Evolutionary conservation across 53 echinoderm and acorn worm genomes (phyloP).

Genomic region (Henricia sp.): DNA sequence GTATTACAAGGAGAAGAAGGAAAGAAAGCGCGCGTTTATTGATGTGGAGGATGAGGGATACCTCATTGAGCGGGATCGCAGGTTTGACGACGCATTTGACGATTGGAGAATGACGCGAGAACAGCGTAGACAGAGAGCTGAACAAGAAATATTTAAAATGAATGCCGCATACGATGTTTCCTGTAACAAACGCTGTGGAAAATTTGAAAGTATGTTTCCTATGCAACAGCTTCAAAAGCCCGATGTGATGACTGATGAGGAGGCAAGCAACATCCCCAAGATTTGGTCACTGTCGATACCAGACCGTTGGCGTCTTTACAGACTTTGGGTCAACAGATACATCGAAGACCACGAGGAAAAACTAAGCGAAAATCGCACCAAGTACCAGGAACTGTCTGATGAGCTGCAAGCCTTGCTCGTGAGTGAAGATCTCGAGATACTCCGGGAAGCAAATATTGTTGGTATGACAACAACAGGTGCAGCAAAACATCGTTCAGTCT

Average conservation of each 20-base stretch:
- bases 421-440: slow-evolving; percentile 30
- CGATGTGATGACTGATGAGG: slow-evolving; percentile 25
- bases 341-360: not conserved
- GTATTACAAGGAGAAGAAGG: too few species aligned
- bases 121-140: too few species aligned
- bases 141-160: not conserved
- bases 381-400: slow-evolving; percentile 31
- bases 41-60: not conserved
- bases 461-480: slow-evolving; percentile 96
- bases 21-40: not conserved
- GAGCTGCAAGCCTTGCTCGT: slow-evolving; percentile 34
- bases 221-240: not conserved
- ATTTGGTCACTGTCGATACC: slow-evolving; percentile 12
- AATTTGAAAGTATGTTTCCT: not conserved
- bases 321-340: slow-evolving; percentile 67
- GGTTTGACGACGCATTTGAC: too few species aligned
- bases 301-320: slow-evolving; percentile 77
- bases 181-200: slow-evolving; percentile 2
- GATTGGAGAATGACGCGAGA: too few species aligned
- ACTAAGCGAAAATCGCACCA: not conserved
- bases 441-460: slow-evolving; percentile 68
- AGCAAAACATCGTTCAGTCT: slow-evolving; percentile 66
- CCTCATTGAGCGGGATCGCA: too few species aligned
- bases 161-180: not conserved
- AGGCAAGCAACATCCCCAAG: not conserved